Evolutionary conservation across 2,113 vertebrate species (phyloP).

Genomic region (Plecotus auritus): DNA sequence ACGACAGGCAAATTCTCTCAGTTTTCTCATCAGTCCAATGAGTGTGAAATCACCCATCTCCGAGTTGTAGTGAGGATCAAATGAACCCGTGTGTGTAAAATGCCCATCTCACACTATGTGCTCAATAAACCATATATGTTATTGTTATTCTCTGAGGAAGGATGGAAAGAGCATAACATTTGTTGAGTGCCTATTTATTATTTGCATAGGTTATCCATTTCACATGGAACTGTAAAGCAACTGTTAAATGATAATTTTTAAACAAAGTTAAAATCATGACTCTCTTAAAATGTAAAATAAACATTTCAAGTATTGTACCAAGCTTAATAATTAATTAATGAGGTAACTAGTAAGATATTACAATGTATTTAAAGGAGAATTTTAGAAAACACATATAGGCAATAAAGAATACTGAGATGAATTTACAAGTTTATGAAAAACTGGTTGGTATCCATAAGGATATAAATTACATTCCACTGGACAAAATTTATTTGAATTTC

Average conservation of each 20-base stretch:
- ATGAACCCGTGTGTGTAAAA: neutral
- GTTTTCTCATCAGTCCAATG: neutral
- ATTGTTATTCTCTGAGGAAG: neutral
- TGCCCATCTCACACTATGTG: neutral
- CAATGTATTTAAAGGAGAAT: neutral
- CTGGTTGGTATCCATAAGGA: neutral
- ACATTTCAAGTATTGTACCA: neutral
- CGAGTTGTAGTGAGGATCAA: neutral
- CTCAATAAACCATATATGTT: neutral
- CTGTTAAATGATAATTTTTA: neutral
- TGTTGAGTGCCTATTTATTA: neutral
- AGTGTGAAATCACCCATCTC: neutral
- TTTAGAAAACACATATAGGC: neutral
- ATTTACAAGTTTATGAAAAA: neutral
- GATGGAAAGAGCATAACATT: neutral
- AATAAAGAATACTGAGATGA: neutral
- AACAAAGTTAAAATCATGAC: slow-evolving; percentile 13
- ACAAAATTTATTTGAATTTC: neutral
- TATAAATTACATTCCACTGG: neutral
- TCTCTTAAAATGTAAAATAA: neutral
- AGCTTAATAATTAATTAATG: neutral
- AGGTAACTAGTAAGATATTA: neutral
- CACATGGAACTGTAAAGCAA: neutral
- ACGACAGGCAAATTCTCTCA: neutral
- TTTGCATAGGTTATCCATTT: neutral